Base-by-base conservation (phyloP, 2,888 invertebrate genomes). In the Protodeltote pygarga region DNA sequence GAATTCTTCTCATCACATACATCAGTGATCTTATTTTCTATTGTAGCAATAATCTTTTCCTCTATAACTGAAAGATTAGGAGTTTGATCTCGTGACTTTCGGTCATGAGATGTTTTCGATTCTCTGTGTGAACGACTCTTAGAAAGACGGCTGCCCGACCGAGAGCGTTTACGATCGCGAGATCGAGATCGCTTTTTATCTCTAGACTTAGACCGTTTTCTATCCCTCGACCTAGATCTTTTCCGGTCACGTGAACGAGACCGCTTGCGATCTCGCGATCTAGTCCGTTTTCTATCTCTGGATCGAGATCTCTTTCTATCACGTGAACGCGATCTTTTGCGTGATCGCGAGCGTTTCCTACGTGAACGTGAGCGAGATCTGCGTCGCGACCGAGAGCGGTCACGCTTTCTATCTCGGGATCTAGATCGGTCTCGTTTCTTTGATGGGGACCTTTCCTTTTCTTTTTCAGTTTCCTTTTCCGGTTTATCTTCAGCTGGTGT, bases 361-460 rank as follows among this genome's bases (percentile, higher is more conserved):
- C 84, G 76, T 1, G 89, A 89, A 25, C 94, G 87, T 0, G 94
- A 94, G 16, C 93, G 87, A n/a, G 94, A 94, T 11, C 94, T 81
- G 73, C 94, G 93, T 38, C 93, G 92, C 23, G 95, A 95, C 1
- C 94, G 89, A 0, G 95, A 92, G 2, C 92, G 78, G 9, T 92
- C 91, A 1, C 88, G 82, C 38, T 90, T 90, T 27, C 80, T 86
- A 5, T 92, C 92, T 40, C 85, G 83, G 3, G 92, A 92, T n/a
- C 78, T 80, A 2, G 91, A 91, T 2, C 88, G 75, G 8, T 93
- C 93, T 54, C 83, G 87, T 55, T 93, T 93, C 69, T 84, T 89
- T 1, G 84, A 77, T 0, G 87, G 83, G 5, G 90, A 85, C 32
- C 77, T 72, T 5, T 86, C 87, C 50, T 85, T 79, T 73, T 24